These are phyloP conservation scores for Grammomys dolichurus DNA, from an alignment of 2,113 vertebrate species.

Conservation along the genomic window DNA sequence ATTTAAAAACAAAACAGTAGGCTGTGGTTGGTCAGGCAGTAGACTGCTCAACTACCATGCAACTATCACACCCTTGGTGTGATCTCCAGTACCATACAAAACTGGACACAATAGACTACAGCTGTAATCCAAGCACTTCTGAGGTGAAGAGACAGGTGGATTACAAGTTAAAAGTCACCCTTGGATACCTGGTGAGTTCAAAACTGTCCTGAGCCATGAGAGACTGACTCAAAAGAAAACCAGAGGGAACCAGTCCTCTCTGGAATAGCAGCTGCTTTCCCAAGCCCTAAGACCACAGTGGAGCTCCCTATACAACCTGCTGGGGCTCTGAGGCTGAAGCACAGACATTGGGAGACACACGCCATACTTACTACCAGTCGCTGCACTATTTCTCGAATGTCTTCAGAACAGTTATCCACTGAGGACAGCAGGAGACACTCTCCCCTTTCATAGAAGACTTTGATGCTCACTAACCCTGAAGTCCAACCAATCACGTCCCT, in stretches of 20 bases:
- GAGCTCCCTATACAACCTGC: accelerated
- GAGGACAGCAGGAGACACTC: constrained; percentile 96
- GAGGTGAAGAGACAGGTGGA: not conserved
- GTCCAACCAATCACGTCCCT: constrained; percentile 99
- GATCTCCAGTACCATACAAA: not conserved
- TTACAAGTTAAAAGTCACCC: not conserved
- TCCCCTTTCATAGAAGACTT: constrained; percentile 97
- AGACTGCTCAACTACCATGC: not conserved
- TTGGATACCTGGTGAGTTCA: not conserved
- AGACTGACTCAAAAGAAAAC: not conserved
- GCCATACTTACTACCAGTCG: constrained; percentile 92
- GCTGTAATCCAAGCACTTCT: not conserved
- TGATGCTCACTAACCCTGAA: constrained; percentile 94
- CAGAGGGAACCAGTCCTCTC: not conserved
- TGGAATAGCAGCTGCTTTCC: not conserved
- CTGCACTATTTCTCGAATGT: constrained; percentile 95
- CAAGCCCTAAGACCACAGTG: accelerated
- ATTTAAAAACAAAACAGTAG: too few species aligned
- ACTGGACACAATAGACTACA: not conserved
- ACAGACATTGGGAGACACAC: accelerated
- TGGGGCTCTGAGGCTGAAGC: not conserved
- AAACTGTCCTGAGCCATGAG: not conserved
- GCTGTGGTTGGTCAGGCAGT: not conserved
- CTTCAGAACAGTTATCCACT: constrained; percentile 92
- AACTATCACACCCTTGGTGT: not conserved